phyloP scores from a whole-genome alignment of 2,888 invertebrate species.

The Lysandra coridon region DNA sequence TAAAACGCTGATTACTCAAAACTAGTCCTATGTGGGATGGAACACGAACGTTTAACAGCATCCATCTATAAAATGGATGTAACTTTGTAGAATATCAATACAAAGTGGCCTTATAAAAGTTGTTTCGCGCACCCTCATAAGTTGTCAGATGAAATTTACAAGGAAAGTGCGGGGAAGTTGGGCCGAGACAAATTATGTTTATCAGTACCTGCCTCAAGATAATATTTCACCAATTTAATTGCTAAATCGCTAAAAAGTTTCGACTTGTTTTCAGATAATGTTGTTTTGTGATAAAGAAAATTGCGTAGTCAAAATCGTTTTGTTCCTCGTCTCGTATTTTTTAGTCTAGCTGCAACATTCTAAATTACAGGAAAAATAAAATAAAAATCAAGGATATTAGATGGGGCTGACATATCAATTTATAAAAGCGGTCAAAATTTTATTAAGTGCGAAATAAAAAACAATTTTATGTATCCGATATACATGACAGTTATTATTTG shows the following conservation, averaged over 20 bases:
- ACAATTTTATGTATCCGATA: background rate
- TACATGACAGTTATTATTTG: conserved; percentile 1
- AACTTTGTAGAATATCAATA: background rate
- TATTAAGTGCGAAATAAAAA: background rate
- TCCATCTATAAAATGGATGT: background rate
- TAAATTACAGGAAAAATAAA: background rate
- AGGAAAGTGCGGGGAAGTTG: conserved; percentile 5
- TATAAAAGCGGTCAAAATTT: background rate
- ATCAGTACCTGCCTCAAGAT: conserved; percentile 23
- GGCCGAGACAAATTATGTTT: conserved; percentile 23
- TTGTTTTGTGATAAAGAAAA: background rate
- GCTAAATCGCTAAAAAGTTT: background rate
- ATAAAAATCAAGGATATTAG: background rate
- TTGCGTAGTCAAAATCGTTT: background rate
- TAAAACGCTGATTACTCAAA: no score
- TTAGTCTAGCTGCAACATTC: background rate
- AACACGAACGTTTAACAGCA: no score
- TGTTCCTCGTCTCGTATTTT: background rate
- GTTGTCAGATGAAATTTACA: conserved; percentile 20
- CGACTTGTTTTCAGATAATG: background rate
- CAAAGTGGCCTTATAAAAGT: conserved; percentile 16
- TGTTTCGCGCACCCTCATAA: background rate
- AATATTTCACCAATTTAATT: conserved; percentile 22
- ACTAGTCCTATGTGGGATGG: no score
- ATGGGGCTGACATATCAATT: background rate